Conservation (phyloP, 2,113 vertebrate genomes). For the Poeciliopsis occidentalis region DNA sequence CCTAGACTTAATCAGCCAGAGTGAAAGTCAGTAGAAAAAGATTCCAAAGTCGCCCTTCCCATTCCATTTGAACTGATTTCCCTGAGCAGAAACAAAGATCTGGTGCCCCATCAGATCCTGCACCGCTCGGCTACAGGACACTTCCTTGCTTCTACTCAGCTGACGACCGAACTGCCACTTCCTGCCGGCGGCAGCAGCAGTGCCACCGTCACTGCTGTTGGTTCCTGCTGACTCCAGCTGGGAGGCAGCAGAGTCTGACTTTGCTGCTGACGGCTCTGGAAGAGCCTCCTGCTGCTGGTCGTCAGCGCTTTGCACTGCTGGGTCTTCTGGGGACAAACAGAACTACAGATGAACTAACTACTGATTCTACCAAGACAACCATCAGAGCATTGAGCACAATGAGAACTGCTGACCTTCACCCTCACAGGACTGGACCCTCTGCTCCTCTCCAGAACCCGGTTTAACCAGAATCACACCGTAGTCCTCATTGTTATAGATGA, state of each 20-base stretch:
- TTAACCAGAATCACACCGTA: slow-evolving; percentile 93
- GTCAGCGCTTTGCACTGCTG: neutral
- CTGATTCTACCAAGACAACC: neutral
- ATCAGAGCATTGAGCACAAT: neutral
- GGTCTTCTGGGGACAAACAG: slow-evolving; percentile 8
- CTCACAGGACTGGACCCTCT: slow-evolving; percentile 7
- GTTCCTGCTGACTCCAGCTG: slow-evolving; percentile 67
- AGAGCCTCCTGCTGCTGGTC: slow-evolving; percentile 7
- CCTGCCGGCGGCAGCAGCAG: slow-evolving; percentile 74
- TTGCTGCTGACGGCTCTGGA: neutral
- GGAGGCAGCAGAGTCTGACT: neutral
- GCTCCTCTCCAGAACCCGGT: slow-evolving; percentile 68
- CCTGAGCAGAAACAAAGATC: slow-evolving; percentile 88
- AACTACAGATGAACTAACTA: neutral
- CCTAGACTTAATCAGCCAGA: neutral
- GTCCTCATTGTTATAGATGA: slow-evolving; percentile 95
- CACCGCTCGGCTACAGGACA: slow-evolving; percentile 81
- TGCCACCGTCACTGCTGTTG: slow-evolving; percentile 73
- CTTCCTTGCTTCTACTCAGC: slow-evolving; percentile 82
- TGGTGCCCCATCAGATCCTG: slow-evolving; percentile 86
- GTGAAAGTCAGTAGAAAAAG: slow-evolving; percentile 82
- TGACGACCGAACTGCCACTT: slow-evolving; percentile 79
- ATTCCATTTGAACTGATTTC: slow-evolving; percentile 93
- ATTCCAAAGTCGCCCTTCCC: slow-evolving; percentile 91
- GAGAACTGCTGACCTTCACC: slow-evolving; percentile 25